These are phyloP conservation scores for Xestia xanthographa DNA, from an alignment of 2,888 invertebrate species.

Conservation along the genomic window DNA sequence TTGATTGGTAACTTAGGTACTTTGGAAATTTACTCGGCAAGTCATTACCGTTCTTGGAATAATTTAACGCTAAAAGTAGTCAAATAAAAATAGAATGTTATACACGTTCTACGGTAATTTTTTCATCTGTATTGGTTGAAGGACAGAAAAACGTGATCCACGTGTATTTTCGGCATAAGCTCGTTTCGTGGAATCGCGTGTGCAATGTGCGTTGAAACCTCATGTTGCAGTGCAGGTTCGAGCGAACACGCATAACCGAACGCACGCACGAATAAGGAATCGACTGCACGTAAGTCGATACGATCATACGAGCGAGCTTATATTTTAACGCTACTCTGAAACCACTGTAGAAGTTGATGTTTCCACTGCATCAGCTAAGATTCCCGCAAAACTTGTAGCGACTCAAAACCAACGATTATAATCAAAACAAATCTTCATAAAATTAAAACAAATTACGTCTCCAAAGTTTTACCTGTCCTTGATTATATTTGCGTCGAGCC, in stretches of 20 bases:
- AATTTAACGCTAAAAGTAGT: background rate
- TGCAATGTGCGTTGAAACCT: no score
- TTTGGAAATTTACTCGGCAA: background rate
- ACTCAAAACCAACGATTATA: background rate
- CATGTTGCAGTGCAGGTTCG: background rate
- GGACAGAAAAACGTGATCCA: background rate
- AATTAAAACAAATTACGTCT: constrained; percentile 58
- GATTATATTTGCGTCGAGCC: constrained; percentile 90
- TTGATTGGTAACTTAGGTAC: background rate
- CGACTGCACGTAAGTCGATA: no score
- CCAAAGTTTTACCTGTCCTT: constrained; percentile 77
- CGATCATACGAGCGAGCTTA: background rate
- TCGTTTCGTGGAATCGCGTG: background rate
- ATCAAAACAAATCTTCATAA: background rate
- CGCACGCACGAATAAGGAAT: no score
- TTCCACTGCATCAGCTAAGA: background rate
- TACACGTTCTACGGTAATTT: background rate
- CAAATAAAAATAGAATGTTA: background rate
- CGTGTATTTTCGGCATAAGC: background rate
- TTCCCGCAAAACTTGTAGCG: background rate
- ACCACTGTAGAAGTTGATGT: background rate
- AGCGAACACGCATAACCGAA: background rate
- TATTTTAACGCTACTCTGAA: background rate
- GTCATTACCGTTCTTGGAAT: background rate
- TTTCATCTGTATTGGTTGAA: background rate